phyloP scores from a whole-genome alignment of 64 coral and sea anemone species.

The Catalaphyllia jardinei region DNA sequence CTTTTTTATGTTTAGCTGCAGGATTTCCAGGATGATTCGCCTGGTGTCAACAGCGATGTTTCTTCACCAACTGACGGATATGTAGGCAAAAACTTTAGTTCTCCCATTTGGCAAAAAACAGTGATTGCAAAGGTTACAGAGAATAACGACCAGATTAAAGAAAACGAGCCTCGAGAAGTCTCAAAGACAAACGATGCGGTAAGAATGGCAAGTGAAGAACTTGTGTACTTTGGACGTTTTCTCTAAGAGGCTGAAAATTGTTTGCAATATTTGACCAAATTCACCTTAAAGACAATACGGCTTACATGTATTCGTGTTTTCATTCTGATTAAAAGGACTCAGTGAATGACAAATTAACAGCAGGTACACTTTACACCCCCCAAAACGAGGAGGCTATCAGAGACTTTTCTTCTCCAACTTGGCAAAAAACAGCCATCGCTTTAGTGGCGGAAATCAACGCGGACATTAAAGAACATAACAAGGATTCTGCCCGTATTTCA shows the following conservation, averaged over 20 bases:
- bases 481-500: not conserved
- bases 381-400: not conserved
- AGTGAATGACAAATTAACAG: not conserved
- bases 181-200: not conserved
- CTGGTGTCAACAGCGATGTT: not conserved
- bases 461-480: constrained; percentile 3
- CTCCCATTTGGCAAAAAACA: constrained; percentile 61
- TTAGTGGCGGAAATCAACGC: not conserved
- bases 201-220: not conserved
- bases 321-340: not conserved
- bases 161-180: not conserved
- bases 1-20: not conserved
- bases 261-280: too few species aligned
- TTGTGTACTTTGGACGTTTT: not conserved
- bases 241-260: too few species aligned
- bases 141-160: not conserved
- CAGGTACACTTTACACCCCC: not conserved
- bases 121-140: constrained; percentile 16
- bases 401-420: constrained; percentile 24
- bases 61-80: constrained; percentile 2
- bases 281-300: too few species aligned
- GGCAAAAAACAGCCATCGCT: constrained; percentile 29
- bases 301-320: not conserved
- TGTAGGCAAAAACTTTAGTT: constrained; percentile 24
- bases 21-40: not conserved